These are phyloP conservation scores for Campoletis sonorensis DNA, from an alignment of 1,140 invertebrate species.

Conservation along the genomic window DNA sequence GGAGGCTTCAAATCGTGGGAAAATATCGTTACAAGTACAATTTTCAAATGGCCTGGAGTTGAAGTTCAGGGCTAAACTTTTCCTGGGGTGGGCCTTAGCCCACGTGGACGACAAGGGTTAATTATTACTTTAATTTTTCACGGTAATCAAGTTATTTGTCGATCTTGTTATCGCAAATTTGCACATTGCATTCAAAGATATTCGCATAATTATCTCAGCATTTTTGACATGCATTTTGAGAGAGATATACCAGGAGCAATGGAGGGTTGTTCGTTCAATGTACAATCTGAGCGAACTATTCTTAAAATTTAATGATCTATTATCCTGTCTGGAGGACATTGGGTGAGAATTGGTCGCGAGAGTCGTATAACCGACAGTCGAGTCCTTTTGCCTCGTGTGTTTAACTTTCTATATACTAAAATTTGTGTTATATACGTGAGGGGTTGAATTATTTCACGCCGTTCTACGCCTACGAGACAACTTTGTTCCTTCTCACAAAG, in stretches of 20 bases:
- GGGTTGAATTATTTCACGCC: conserved; percentile 57
- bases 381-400: not conserved
- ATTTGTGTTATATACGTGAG: conserved; percentile 21
- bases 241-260: conserved; percentile 9
- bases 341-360: conserved; percentile 57
- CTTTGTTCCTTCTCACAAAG: conserved; percentile 47
- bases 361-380: not conserved
- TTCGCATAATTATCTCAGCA: not conserved
- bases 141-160: too few relatives aligned
- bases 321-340: conserved; percentile 53
- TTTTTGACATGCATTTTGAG: not conserved
- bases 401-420: not conserved
- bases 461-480: conserved; percentile 28
- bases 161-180: not conserved
- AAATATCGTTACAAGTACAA: too few relatives aligned
- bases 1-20: too few relatives aligned
- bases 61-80: too few relatives aligned
- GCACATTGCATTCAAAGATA: not conserved
- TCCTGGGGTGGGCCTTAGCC: too few relatives aligned
- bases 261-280: conserved; percentile 13
- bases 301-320: conserved; percentile 64
- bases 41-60: too few relatives aligned
- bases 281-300: conserved; percentile 34
- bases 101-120: too few relatives aligned
- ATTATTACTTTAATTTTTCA: too few relatives aligned